A percentile compares a stretch with the other conserved stretches of the same genome.
Conservation (phyloP, 2,113 vertebrate species). For the Marmota flaviventris region DNA sequence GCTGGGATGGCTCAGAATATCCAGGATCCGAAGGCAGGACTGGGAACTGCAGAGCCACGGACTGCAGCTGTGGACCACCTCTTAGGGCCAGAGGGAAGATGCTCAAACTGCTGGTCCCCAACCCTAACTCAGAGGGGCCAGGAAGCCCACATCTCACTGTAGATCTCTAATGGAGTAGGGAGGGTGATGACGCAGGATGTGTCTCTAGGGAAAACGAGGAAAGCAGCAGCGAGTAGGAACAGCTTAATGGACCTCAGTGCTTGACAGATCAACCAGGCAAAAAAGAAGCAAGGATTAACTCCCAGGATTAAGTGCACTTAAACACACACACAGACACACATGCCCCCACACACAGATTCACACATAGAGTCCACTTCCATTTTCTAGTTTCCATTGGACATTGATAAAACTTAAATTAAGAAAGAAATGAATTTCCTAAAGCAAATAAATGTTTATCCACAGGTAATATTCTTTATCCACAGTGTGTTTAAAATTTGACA, state of each 20-base stretch:
- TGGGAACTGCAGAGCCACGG: background rate
- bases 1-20: background rate
- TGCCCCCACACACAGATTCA: background rate
- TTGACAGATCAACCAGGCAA: slow-evolving; percentile 25
- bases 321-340: background rate
- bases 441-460: background rate
- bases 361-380: background rate
- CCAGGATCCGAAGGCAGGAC: background rate
- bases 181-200: background rate
- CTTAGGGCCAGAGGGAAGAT: background rate
- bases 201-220: slow-evolving; percentile 3
- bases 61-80: background rate
- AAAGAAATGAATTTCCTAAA: slow-evolving; percentile 36
- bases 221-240: background rate
- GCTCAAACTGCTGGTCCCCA: background rate
- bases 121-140: background rate
- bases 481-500: slow-evolving; percentile 65
- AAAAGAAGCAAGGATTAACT: slow-evolving; percentile 43
- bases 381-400: background rate
- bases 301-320: background rate
- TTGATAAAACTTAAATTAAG: slow-evolving; percentile 45
- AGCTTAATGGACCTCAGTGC: background rate
- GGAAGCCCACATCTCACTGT: background rate
- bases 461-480: slow-evolving; percentile 46
- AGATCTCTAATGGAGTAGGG: background rate